Conservation (phyloP, 1,140 invertebrate genomes). For the Bradynema listronoti region DNA sequence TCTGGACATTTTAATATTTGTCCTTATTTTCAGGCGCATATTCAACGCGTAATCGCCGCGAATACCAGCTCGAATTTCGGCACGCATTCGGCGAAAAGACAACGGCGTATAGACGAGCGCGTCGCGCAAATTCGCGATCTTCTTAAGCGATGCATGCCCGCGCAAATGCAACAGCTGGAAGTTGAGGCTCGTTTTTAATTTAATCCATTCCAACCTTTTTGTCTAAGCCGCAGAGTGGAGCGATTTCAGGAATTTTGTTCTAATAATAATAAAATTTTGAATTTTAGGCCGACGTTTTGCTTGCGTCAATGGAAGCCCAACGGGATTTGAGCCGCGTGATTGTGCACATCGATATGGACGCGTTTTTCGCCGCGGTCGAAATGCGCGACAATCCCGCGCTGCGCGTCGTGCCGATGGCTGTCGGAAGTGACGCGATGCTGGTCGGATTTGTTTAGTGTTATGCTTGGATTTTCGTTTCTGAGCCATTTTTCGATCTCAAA, state of each 20-base stretch:
- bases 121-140: slow-evolving; percentile 11
- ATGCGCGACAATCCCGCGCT: slow-evolving; percentile 65
- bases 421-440: slow-evolving; percentile 65
- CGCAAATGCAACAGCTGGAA: slow-evolving; percentile 16
- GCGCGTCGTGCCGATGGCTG: slow-evolving; percentile 66
- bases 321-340: slow-evolving; percentile 24
- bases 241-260: too few relatives aligned
- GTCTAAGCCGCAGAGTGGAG: too few relatives aligned
- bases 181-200: too few relatives aligned
- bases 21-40: slow-evolving; percentile 37
- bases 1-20: too few relatives aligned
- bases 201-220: too few relatives aligned
- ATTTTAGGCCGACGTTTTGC: slow-evolving; percentile 13
- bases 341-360: slow-evolving; percentile 42
- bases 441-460: slow-evolving; percentile 45
- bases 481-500: too few relatives aligned
- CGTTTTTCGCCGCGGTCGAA: slow-evolving; percentile 64
- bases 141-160: slow-evolving; percentile 10
- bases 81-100: slow-evolving; percentile 33
- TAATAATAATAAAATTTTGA: too few relatives aligned
- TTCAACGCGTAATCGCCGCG: slow-evolving; percentile 38
- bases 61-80: slow-evolving; percentile 40
- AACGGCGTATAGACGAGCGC: slow-evolving; percentile 33
- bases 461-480: slow-evolving; percentile 10
- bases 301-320: slow-evolving; percentile 18